Evolutionary conservation across 64 coral and sea anemone genomes (phyloP).

Genomic region (Actinia equina): DNA sequence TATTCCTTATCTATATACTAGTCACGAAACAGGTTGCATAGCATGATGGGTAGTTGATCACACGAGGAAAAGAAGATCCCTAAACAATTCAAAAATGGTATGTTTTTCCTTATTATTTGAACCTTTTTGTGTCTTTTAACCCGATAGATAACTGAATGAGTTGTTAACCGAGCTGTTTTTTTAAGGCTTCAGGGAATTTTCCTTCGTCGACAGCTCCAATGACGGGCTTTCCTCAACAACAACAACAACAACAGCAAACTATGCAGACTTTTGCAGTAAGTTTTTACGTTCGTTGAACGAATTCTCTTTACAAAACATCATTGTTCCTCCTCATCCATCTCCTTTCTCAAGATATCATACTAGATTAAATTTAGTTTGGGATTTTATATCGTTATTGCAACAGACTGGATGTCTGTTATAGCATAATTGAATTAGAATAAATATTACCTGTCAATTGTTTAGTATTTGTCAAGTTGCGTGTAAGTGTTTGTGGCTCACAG

Average conservation of each 20-base stretch:
- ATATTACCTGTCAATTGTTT: too few species aligned
- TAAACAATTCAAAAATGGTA: slow-evolving; percentile 44
- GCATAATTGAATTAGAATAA: too few species aligned
- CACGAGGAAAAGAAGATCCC: slow-evolving; percentile 3
- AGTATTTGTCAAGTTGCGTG: too few species aligned
- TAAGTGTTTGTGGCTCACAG: too few species aligned
- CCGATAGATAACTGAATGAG: background rate
- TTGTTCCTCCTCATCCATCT: background rate
- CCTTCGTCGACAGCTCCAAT: slow-evolving; percentile 49
- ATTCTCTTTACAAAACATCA: background rate
- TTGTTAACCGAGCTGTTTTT: background rate
- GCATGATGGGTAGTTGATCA: slow-evolving; percentile 44
- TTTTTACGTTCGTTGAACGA: background rate
- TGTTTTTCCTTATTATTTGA: background rate
- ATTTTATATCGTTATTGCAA: too few species aligned
- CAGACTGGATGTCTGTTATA: too few species aligned
- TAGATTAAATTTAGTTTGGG: too few species aligned
- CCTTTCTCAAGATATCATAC: background rate
- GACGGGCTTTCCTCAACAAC: slow-evolving; percentile 32
- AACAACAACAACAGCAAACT: slow-evolving; percentile 14
- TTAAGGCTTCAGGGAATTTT: slow-evolving; percentile 80
- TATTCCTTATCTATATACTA: background rate
- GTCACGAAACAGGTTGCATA: background rate
- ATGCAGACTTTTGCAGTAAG: slow-evolving; percentile 62
- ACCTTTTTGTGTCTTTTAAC: background rate